phyloP scores from a whole-genome alignment of 2,797 vertebrate genomes.

The Megaceryle alcyon region DNA sequence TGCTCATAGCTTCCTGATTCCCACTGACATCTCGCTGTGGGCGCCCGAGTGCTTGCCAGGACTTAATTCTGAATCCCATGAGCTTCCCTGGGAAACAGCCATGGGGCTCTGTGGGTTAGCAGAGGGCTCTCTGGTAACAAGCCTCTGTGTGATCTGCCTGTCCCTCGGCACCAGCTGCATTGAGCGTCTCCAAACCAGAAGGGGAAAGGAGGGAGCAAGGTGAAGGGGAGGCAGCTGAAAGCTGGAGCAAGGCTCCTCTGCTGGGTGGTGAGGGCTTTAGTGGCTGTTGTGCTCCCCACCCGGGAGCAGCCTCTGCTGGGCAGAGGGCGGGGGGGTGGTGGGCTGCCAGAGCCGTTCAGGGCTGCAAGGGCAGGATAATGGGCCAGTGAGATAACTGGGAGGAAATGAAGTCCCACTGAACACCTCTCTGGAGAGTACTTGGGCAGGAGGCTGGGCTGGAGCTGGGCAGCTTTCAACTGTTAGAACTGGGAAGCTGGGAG shows the following conservation, averaged over 20 bases:
- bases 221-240: neutral
- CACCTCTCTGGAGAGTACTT: neutral
- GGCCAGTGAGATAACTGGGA: neutral
- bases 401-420: neutral
- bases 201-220: rapidly evolving
- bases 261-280: neutral
- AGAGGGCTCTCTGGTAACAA: neutral
- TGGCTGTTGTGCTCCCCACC: neutral
- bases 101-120: rapidly evolving
- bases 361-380: neutral
- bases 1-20: neutral
- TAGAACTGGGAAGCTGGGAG: neutral
- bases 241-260: neutral
- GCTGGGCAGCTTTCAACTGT: neutral
- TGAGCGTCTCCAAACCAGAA: neutral
- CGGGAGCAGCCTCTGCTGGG: neutral
- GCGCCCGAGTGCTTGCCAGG: neutral
- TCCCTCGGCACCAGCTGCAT: neutral
- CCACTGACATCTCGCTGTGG: rapidly evolving
- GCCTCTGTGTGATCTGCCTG: neutral
- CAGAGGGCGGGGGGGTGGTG: neutral
- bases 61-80: neutral
- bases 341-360: neutral
- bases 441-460: neutral
- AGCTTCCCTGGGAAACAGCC: neutral